Base-by-base conservation (phyloP, 2,113 vertebrate species). In the Mandrillus leucophaeus region DNA sequence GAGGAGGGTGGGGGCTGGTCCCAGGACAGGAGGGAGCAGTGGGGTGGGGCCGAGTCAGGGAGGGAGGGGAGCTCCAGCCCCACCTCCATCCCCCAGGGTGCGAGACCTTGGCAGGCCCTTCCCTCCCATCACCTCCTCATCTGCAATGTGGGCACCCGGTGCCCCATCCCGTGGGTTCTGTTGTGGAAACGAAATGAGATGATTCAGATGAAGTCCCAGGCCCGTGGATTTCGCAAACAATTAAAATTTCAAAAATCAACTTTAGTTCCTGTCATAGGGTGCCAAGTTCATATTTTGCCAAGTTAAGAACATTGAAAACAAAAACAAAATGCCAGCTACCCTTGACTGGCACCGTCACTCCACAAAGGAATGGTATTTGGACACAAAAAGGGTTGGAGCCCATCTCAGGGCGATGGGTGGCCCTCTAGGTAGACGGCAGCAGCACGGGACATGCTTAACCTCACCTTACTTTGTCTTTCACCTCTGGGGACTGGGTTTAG, bases 381-480 rank as follows among this genome's bases (percentile, higher is more conserved):
- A n/a, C 18, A 9, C 7, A 6, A 5, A 0, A 2, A 48, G 30
- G 22, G 61, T 6, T 6, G 16, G 83, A n/a, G 13, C 45, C 3
- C 5, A 2, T 1, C 32, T 18, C 2, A 9, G 50, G 52, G 14
- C 1, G 0, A 7, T 32, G 59, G 68, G 55, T 0, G 20, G 16
- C 22, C 8, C 66, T 1, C 1, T 10, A 30, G 2, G 40, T 2
- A 1, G 4, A 17, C 0, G 20, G 10, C 0, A 30, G 27, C 10
- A 4, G 68, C 43, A 0, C 16, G 12, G 13, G 0, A 5, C 61
- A 43, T 1, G 1, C 30, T 18, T 0, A 0, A 20, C 11, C 8
- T 32, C 9, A 2, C 2, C 10, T n/a, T 13, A 1, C 1, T 13
- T 3, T 14, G 30, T 10, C 20, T 22, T 4, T 22, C 9, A 3